Evolutionary conservation across 2,888 invertebrate genomes (phyloP).

Genomic region (Apamea epomidion): DNA sequence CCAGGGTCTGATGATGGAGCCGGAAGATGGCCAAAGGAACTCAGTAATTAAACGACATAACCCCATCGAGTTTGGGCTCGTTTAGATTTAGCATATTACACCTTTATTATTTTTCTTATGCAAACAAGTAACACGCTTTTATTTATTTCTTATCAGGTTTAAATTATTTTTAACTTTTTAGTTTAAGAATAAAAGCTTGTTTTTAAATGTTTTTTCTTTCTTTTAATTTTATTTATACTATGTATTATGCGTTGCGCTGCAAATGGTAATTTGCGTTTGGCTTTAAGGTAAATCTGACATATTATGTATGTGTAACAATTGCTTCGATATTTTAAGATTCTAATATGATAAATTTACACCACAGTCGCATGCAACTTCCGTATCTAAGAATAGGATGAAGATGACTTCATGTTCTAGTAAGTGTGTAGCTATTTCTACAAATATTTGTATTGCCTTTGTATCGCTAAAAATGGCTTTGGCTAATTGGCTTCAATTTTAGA

Average conservation of each 20-base stretch:
- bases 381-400: conserved; percentile 17
- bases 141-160: no score
- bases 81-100: no score
- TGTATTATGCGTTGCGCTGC: not conserved
- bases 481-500: conserved; percentile 29
- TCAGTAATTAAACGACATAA: no score
- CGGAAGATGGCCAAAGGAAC: no score
- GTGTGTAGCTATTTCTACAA: conserved; percentile 8
- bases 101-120: no score
- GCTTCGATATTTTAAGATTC: not conserved
- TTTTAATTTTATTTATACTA: not conserved
- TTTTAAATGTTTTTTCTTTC: no score
- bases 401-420: conserved; percentile 19
- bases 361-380: not conserved
- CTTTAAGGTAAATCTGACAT: not conserved
- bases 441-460: conserved; percentile 18
- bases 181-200: no score
- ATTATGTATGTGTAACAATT: not conserved
- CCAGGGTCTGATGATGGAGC: no score
- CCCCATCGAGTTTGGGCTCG: no score
- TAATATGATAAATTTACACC: not conserved
- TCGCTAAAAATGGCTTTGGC: conserved; percentile 23
- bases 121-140: no score
- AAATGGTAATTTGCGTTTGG: not conserved
- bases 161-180: no score